These are phyloP conservation scores for Syrrhaptes paradoxus DNA, from an alignment of 2,113 vertebrate species.

Conservation along the genomic window DNA sequence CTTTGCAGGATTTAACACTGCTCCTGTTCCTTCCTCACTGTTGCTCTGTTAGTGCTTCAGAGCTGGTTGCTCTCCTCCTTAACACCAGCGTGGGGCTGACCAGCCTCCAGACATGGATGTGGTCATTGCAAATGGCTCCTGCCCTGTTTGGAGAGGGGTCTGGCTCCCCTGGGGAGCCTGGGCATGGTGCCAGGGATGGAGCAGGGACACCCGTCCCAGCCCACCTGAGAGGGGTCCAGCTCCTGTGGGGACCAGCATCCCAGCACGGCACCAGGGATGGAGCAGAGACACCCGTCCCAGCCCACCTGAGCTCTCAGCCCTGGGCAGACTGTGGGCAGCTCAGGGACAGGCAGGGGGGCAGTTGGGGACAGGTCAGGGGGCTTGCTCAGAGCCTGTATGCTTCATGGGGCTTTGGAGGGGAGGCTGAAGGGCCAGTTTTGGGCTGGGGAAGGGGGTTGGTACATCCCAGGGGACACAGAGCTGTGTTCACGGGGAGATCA, in stretches of 20 bases:
- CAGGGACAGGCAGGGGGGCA: not conserved
- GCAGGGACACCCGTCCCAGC: not conserved
- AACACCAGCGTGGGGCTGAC: rapidly evolving
- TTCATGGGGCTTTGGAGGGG: rapidly evolving
- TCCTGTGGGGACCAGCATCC: not conserved
- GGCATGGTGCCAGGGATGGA: not conserved
- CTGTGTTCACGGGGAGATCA: too few species aligned
- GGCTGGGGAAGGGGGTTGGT: not conserved
- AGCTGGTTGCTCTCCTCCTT: not conserved
- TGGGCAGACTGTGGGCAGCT: not conserved
- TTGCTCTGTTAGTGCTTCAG: not conserved
- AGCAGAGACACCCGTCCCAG: not conserved
- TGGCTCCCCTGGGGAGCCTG: not conserved
- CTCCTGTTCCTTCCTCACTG: not conserved
- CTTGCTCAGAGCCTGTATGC: rapidly evolving
- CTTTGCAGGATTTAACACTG: not conserved
- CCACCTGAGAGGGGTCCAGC: not conserved
- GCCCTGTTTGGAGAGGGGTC: not conserved
- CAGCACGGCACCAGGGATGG: not conserved
- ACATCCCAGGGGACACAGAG: not conserved
- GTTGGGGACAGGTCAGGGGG: not conserved
- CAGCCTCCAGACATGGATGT: rapidly evolving
- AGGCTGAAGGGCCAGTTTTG: not conserved
- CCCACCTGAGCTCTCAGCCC: not conserved
- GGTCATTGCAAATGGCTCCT: not conserved